phyloP scores from a whole-genome alignment of 2,113 vertebrate genomes.

The Kryptolebias marmoratus region DNA sequence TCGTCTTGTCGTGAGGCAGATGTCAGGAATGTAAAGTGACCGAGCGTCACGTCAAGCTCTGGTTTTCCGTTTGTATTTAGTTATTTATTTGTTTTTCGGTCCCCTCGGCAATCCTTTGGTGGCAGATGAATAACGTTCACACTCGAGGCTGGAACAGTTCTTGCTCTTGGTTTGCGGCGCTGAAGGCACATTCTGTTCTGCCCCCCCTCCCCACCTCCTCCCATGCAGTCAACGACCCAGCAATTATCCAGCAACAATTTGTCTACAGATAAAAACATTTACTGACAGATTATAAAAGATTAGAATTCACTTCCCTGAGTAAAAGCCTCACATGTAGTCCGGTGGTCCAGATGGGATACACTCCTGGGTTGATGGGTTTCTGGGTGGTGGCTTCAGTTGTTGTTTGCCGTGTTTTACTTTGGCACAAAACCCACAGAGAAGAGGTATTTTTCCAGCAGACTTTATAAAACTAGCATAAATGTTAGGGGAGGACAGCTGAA shows the following conservation, averaged over 20 bases:
- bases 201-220: neutral
- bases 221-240: conserved; percentile 41
- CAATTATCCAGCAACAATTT: conserved; percentile 54
- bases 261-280: conserved; percentile 65
- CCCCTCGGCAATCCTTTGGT: conserved; percentile 4
- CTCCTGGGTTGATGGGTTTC: conserved; percentile 23
- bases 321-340: conserved; percentile 42
- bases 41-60: conserved; percentile 28
- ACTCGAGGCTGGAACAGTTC: conserved; percentile 22
- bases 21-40: conserved; percentile 13
- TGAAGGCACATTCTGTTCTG: conserved; percentile 43
- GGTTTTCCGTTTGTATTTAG: no score
- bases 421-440: conserved; percentile 14
- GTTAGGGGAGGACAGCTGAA: conserved; percentile 16
- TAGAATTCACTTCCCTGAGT: conserved; percentile 67
- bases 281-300: conserved; percentile 71
- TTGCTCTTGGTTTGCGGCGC: conserved; percentile 26
- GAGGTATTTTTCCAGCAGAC: conserved; percentile 10
- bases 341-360: conserved; percentile 44
- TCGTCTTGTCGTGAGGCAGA: conserved; percentile 26
- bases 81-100: neutral
- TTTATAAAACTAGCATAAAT: conserved; percentile 13
- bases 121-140: conserved; percentile 26
- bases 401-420: conserved; percentile 27
- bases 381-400: conserved; percentile 3